Evolutionary conservation across 1,140 invertebrate genomes (phyloP).

Genomic region (Macrocentrus cingulum): DNA sequence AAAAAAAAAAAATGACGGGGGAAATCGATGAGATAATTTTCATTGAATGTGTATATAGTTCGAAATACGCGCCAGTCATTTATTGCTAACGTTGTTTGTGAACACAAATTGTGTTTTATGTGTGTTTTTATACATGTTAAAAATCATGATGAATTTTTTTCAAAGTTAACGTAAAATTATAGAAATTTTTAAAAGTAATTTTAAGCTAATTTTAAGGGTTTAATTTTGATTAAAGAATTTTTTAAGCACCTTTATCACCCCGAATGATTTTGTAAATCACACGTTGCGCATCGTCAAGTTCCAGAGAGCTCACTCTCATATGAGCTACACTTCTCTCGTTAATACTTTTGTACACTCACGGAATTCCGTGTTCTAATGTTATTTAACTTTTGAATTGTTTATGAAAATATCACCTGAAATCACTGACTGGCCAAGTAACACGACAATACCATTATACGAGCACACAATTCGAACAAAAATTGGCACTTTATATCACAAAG

Average conservation of each 20-base stretch:
- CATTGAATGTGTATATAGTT: conserved; percentile 23
- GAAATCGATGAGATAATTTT: background rate
- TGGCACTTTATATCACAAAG: conserved; percentile 15
- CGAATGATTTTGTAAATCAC: conserved; percentile 30
- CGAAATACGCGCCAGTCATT: conserved; percentile 37
- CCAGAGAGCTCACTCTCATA: background rate
- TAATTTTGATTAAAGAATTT: too few species aligned
- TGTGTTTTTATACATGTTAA: too few species aligned
- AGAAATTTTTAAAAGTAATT: too few species aligned
- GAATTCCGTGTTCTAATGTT: conserved; percentile 20
- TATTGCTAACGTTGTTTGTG: background rate
- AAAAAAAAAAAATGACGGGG: background rate
- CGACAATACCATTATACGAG: too few species aligned
- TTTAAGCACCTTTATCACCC: conserved; percentile 21
- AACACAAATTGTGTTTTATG: too few species aligned
- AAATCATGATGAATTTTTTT: too few species aligned
- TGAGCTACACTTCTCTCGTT: conserved; percentile 7
- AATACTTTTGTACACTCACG: conserved; percentile 23
- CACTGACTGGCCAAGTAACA: too few species aligned
- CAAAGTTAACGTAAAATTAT: too few species aligned
- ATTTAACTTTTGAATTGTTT: too few species aligned
- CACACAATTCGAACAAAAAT: conserved; percentile 25
- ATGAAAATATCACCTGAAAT: too few species aligned
- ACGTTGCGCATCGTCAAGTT: conserved; percentile 26
- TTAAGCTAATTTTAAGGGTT: too few species aligned